phyloP scores from a whole-genome alignment of 2,113 vertebrate species.

The Deroptyus accipitrinus region DNA sequence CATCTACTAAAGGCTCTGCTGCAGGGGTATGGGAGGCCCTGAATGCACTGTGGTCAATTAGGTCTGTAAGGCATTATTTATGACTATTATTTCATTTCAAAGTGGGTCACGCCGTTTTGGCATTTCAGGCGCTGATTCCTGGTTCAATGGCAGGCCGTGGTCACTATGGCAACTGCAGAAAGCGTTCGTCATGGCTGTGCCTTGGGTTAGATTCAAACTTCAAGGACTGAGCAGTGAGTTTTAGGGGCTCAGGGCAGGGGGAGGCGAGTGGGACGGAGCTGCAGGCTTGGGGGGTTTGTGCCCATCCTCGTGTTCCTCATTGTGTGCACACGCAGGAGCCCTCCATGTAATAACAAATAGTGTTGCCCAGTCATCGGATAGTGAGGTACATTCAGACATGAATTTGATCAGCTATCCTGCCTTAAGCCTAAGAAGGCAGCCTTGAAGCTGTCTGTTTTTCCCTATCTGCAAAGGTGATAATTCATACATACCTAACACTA shows the following conservation, averaged over 20 bases:
- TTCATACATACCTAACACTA: fast-evolving
- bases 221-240: slow-evolving; percentile 20
- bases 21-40: background rate
- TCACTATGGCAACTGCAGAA: slow-evolving; percentile 74
- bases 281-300: background rate
- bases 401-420: background rate
- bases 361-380: background rate
- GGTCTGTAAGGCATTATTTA: slow-evolving; percentile 41
- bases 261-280: background rate
- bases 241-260: background rate
- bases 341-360: background rate
- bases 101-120: slow-evolving; percentile 80
- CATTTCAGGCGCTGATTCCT: slow-evolving; percentile 70
- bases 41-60: background rate
- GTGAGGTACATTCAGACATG: background rate
- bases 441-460: fast-evolving
- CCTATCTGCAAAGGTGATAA: background rate
- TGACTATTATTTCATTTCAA: slow-evolving; percentile 61
- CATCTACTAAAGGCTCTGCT: background rate
- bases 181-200: slow-evolving; percentile 76
- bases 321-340: fast-evolving
- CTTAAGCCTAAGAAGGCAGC: background rate
- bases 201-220: slow-evolving; percentile 72
- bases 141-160: slow-evolving; percentile 64
- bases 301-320: background rate